Evolutionary conservation across 2,888 invertebrate genomes (phyloP).

Genomic region (Spicauda simplicius): DNA sequence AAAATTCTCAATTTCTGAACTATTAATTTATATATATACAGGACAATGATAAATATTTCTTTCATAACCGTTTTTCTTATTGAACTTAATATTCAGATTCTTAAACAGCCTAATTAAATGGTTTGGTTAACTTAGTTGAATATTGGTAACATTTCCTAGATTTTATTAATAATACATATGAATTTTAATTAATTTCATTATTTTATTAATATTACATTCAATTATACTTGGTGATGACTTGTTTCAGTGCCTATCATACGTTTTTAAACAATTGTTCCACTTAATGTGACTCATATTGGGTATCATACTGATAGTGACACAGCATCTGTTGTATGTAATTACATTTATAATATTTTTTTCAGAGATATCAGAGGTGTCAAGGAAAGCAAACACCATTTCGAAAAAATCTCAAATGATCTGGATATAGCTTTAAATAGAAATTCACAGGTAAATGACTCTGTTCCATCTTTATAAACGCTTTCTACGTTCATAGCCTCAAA

Average conservation of each 20-base stretch:
- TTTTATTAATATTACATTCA: no score
- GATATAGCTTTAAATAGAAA: constrained; percentile 94
- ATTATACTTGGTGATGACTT: background rate
- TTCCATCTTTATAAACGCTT: background rate
- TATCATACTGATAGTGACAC: background rate
- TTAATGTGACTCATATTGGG: background rate
- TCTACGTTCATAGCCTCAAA: background rate
- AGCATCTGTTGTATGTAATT: background rate
- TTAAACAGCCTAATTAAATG: no score
- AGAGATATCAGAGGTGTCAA: constrained; percentile 96
- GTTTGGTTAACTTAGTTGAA: no score
- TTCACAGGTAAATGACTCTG: constrained; percentile 86
- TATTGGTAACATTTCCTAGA: no score
- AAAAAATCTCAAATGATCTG: constrained; percentile 96
- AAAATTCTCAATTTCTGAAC: no score
- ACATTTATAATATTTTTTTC: constrained; percentile 55
- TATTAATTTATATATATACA: no score
- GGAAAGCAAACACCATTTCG: constrained; percentile 95
- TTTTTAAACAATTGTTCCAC: background rate
- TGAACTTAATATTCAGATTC: no score
- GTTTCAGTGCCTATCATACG: background rate
- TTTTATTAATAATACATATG: no score
- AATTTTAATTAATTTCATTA: no score
- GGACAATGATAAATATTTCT: no score
- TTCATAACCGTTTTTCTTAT: no score